Base-by-base conservation (phyloP, 2,113 vertebrate genomes). In the Lamprologus callipterus region DNA sequence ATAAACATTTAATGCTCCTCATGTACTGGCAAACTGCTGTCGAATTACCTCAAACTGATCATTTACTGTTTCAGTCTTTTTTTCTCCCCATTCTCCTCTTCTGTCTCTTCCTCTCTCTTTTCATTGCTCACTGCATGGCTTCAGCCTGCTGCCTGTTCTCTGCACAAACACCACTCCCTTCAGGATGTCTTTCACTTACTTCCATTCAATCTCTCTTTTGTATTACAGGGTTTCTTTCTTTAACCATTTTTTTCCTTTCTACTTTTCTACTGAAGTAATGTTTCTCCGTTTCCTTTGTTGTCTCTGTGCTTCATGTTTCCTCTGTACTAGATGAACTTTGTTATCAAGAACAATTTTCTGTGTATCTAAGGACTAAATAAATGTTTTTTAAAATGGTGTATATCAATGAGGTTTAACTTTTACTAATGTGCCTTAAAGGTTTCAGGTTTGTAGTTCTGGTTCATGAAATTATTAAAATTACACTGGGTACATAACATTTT, bases 81-180 rank as follows among this genome's bases (percentile, higher is more conserved):
- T 80, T 16, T 3, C 54, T 70, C 82, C 53, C 86, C 51, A 37
- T 37, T 85, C n/a, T 31, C n/a, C n/a, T 10, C 19, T 12, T 19
- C 23, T 90, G 9, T 68, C 33, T 47, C 68, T 47, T 28, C 37
- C 10, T 79, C 9, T 57, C 23, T 84, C 73, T 81, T 31, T 54
- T 28, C 83, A 65, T 73, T 35, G 21, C 58, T 80, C 82, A 73
- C 87, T 88, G 89, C 93, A 91, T 94, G 88, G 92, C 88, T 92
- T 92, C 85, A 91, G 87, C 73, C 86, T 88, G 83, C 88, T 89
- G 82, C 87, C 83, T 54, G 83, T 51, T 85, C 40, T 37, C 33
- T 47, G 53, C 78, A 83, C 42, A 81, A 45, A 81, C 57, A 70
- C 53, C 4, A 0, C 21, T 19, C 37, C 57, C 33, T 49, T 26